Evolutionary conservation across 2,888 invertebrate genomes (phyloP), one percentile per base, ranked within the genome.

Genomic region (Lapara coniferarum): DNA sequence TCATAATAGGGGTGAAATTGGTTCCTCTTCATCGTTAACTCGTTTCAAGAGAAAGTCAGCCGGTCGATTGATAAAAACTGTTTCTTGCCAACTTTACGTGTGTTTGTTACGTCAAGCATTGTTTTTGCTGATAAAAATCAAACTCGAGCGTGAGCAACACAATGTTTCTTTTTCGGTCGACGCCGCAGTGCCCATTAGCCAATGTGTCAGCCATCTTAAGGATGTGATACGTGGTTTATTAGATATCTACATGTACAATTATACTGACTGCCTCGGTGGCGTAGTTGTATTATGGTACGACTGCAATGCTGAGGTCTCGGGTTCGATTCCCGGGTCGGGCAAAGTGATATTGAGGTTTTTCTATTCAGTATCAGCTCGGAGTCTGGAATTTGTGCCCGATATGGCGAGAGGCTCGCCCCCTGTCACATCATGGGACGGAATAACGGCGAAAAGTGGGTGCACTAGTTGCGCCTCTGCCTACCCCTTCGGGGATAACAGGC

Each of bases 1-100:
- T 63, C 63, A 63, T 49, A 63, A 63, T 49, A 46, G 63, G 63
- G 63, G 63, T 63, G 63, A 63, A 63, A 63, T 63, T 63, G 63
- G 63, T 63, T 63, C 63, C 63, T 63, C 63, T 63, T 63, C 63
- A 63, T 46, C 19, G 19, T 49, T 63, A 19, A 63, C 63, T 63
- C 49, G 63, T 63, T 63, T 46, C 25, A 63, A 63, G 63, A 63
- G 63, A 63, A 63, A 63, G 63, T 49, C 63, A 63, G 63, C 63
- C 63, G 49, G 63, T 19, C 13, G 63, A 63, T 46, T 63, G 49
- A 63, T 63, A 63, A 63, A 63, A 63, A 57, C 57, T 57, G 46
- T 19, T 63, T 46, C 19, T 63, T 49, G 63, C 63, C 19, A 63
- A 63, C 63, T 63, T 49, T 49, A 63, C 63, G 63, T 63, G 46